These are phyloP conservation scores for Caenorhabditis sp. DNA, from an alignment of 2,888 invertebrate genomes.

Conservation along the genomic window DNA sequence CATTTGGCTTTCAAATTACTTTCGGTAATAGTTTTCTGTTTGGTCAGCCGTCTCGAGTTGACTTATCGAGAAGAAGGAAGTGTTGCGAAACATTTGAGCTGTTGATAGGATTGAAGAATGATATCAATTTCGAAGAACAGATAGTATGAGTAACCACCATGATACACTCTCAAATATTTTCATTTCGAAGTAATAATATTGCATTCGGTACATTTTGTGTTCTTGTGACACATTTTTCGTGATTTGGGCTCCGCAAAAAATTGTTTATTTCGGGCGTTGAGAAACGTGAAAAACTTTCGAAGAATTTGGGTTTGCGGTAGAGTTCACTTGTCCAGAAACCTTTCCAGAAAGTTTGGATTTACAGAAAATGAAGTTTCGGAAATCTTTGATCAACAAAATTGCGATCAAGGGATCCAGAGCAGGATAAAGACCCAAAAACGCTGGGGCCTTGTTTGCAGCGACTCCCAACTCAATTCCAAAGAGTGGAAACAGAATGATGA, in stretches of 20 bases:
- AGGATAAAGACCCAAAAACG: slow-evolving; percentile 46
- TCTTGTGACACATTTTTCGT: not conserved
- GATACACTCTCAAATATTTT: not conserved
- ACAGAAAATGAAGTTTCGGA: slow-evolving; percentile 35
- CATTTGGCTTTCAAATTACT: slow-evolving; percentile 48
- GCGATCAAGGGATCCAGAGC: slow-evolving; percentile 52
- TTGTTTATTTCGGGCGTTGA: too few relatives aligned
- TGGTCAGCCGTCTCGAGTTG: slow-evolving; percentile 34
- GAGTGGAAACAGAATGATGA: slow-evolving; percentile 23
- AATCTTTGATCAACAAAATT: slow-evolving; percentile 38
- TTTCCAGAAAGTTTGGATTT: not conserved
- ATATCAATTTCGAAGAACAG: not conserved
- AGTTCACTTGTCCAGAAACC: not conserved
- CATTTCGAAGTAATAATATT: not conserved
- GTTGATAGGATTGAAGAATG: not conserved
- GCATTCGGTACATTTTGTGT: too few relatives aligned
- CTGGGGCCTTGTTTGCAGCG: slow-evolving; percentile 34
- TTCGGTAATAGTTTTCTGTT: slow-evolving; percentile 24
- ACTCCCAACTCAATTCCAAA: slow-evolving; percentile 50
- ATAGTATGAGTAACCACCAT: not conserved
- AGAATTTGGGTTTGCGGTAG: not conserved
- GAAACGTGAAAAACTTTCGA: slow-evolving; percentile 1
- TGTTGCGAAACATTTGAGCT: slow-evolving; percentile 26
- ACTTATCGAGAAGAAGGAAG: not conserved
- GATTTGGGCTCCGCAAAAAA: too few relatives aligned